These are phyloP conservation scores for Camelus bactrianus DNA, from an alignment of 2,113 vertebrate species.

Conservation along the genomic window DNA sequence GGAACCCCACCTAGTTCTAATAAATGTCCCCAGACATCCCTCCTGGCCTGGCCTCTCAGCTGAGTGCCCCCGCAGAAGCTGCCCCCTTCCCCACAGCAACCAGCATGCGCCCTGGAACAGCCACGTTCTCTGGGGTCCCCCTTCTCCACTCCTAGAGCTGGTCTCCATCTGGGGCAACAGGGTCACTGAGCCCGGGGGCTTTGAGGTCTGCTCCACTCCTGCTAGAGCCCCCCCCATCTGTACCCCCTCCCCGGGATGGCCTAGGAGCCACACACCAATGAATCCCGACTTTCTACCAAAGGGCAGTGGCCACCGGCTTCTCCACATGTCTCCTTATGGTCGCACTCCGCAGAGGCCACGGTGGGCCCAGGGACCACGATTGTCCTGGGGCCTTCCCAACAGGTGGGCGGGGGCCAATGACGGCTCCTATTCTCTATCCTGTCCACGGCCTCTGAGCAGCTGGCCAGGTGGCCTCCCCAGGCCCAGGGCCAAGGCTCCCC, in stretches of 20 bases:
- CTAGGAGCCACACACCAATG: fast-evolving
- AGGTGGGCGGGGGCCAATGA: fast-evolving
- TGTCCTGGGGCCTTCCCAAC: background rate
- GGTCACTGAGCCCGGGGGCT: background rate
- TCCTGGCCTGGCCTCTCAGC: background rate
- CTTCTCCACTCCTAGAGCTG: background rate
- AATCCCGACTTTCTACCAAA: fast-evolving
- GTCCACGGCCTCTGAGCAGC: background rate
- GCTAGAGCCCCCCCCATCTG: background rate
- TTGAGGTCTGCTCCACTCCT: background rate
- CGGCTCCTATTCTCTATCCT: background rate
- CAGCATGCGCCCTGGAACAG: fast-evolving
- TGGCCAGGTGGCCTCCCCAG: too few species aligned
- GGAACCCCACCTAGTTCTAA: background rate
- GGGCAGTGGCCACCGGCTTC: fast-evolving
- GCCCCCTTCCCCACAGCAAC: background rate
- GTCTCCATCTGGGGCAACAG: background rate
- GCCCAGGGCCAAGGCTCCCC: background rate
- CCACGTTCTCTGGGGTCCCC: background rate
- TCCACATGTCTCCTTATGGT: background rate
- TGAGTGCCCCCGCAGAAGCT: fast-evolving
- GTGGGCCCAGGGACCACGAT: background rate
- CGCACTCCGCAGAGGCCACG: background rate
- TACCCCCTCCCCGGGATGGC: background rate
- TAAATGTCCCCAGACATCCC: too few species aligned